Percentiles rank a stretch among this genome's conserved stretches.
phyloP scores from a whole-genome alignment of 2,113 vertebrate genomes.

The Papio anubis region DNA sequence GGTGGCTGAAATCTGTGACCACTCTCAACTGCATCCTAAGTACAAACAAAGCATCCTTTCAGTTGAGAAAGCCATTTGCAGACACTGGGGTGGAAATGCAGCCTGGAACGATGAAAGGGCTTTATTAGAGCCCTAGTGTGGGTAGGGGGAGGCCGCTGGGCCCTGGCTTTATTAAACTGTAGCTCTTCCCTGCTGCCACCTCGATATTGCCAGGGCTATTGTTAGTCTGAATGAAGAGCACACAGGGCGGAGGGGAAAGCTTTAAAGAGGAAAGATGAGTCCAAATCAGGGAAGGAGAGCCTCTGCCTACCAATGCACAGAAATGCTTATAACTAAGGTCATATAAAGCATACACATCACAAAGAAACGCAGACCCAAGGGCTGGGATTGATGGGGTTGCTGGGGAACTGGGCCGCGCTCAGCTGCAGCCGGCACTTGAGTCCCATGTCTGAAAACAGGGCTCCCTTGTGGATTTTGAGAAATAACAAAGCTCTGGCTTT shows the following conservation, averaged over 20 bases:
- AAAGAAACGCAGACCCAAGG: neutral
- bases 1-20: neutral
- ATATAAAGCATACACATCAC: rapidly evolving
- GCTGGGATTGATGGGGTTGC: neutral
- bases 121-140: conserved; percentile 51
- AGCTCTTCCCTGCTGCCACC: conserved; percentile 58
- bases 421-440: neutral
- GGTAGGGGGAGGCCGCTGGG: neutral
- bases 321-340: neutral
- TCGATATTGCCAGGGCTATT: conserved; percentile 54
- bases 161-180: conserved; percentile 63
- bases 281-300: neutral
- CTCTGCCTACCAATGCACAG: neutral
- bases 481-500: neutral
- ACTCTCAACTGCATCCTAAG: neutral
- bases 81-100: neutral
- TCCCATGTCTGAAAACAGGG: neutral
- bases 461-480: neutral
- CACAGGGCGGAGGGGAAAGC: neutral
- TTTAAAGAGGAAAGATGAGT: conserved; percentile 38
- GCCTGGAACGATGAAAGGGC: conserved; percentile 27
- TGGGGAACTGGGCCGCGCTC: rapidly evolving
- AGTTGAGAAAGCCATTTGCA: conserved; percentile 24
- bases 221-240: conserved; percentile 53
- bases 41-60: conserved; percentile 53